These are phyloP conservation scores for Formica exsecta DNA, from an alignment of 1,140 invertebrate genomes.

Conservation along the genomic window DNA sequence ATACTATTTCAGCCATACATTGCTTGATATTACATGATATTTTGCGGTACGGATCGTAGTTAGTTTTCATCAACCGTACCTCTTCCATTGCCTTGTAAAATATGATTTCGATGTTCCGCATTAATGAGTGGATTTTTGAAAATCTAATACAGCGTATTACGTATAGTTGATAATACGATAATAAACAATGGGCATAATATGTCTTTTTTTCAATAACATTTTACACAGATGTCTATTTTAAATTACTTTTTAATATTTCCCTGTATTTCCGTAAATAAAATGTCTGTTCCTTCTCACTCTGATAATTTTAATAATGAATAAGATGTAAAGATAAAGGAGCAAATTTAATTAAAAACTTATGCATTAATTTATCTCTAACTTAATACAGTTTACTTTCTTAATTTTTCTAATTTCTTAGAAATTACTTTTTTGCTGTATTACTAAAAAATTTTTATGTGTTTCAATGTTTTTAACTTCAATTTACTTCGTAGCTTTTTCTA, in stretches of 20 bases:
- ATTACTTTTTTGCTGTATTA: not conserved
- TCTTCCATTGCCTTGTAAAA: constrained; percentile 13
- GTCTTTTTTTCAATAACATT: not conserved
- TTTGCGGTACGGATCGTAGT: constrained; percentile 1
- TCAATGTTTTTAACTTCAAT: constrained; percentile 12
- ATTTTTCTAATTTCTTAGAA: not conserved
- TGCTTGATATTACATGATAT: constrained; percentile 48
- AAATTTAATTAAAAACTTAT: constrained; percentile 12
- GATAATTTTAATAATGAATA: not conserved
- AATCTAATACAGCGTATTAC: constrained; percentile 52
- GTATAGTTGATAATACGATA: not conserved
- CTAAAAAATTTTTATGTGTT: not conserved
- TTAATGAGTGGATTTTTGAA: constrained; percentile 55
- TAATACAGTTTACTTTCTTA: constrained; percentile 8
- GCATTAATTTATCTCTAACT: not conserved
- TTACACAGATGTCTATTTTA: not conserved
- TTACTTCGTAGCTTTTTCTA: not conserved
- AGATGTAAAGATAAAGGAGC: not conserved
- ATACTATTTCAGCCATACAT: constrained; percentile 27
- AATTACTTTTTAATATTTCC: not conserved
- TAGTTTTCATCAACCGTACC: constrained; percentile 25
- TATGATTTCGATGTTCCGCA: constrained; percentile 15
- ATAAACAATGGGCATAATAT: constrained; percentile 15
- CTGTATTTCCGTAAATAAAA: not conserved
- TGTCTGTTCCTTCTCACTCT: not conserved